These are phyloP conservation scores for Scaptomyza graminum DNA, from an alignment of 1,140 invertebrate species.

Conservation along the genomic window DNA sequence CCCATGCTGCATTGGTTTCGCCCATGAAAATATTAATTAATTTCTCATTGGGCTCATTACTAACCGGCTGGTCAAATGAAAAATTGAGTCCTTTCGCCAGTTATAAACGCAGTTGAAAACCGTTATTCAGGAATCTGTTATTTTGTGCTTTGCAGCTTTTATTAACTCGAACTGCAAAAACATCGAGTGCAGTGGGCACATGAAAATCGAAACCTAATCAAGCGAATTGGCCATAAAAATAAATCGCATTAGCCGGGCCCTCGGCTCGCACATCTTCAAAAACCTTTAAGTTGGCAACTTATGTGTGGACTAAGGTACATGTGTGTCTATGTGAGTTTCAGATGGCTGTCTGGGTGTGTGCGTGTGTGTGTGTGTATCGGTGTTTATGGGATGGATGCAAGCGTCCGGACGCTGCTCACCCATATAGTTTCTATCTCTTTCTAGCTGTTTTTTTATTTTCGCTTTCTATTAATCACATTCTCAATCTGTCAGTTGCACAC, in stretches of 20 bases:
- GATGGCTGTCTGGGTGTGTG: conserved; percentile 7
- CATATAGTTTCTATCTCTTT: not conserved
- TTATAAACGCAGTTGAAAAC: not conserved
- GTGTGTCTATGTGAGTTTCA: too few species aligned
- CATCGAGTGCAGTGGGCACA: conserved; percentile 64
- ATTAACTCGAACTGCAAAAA: conserved; percentile 46
- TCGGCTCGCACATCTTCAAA: conserved; percentile 51
- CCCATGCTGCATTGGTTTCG: not conserved
- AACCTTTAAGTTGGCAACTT: conserved; percentile 72
- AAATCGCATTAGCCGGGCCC: conserved; percentile 72
- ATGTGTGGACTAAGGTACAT: conserved; percentile 42
- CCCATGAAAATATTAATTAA: conserved; percentile 58
- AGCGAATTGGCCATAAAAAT: conserved; percentile 82
- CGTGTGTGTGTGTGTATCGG: conserved; percentile 5
- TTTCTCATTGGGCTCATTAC: conserved; percentile 49
- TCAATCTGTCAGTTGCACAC: conserved; percentile 6
- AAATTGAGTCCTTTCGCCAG: conserved; percentile 27
- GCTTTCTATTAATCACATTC: not conserved
- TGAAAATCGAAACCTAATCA: conserved; percentile 81
- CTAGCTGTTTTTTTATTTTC: not conserved
- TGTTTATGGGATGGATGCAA: conserved; percentile 14
- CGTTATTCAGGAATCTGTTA: conserved; percentile 42
- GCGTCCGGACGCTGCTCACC: conserved; percentile 22
- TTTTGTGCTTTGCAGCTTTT: conserved; percentile 56
- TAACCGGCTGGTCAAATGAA: conserved; percentile 38